Base-by-base conservation (phyloP, 2,113 vertebrate species). In the Petromus typicus region DNA sequence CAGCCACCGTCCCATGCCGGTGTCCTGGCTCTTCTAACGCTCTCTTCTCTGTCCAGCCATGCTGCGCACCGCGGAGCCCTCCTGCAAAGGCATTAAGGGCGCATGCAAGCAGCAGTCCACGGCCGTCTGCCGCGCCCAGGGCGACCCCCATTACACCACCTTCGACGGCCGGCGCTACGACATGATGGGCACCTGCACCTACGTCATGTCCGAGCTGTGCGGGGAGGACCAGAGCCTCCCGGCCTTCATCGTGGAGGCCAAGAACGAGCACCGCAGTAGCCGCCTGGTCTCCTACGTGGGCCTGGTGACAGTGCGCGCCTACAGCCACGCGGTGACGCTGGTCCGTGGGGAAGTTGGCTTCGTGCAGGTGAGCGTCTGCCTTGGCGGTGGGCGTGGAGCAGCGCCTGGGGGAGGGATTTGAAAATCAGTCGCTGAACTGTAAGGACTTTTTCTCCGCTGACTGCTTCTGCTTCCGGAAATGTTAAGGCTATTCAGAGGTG, bases 171-270 rank as follows among this genome's bases (percentile, higher is more conserved):
- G 93, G 51, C 98, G 86, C 95, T 99, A 98, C 43, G 98, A 97
- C 93, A 99, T 99, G 97, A 99, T 99, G 99, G 99, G 99, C 59
- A 99, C 99, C 2, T 99, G 99, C 93, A 98, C 98, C 20, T 99
- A 99, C 98, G 98, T 98, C 0, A n/a, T 98, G 66, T 97, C 56
- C 0, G 98, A 98, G 66, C 86, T 94, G 23, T 91, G 95, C 14
- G 90, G 96, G 1, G 0, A 25, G 0, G 96, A 97, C 17, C 0
- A 18, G 1, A 78, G 32, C 34, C 92, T 98, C 73, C 96, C 96
- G 0, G 66, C 90, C 59, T 97, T 99, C 95, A 97, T 66, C 12
- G 94, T 98, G 16, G 82, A 97, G 5, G 91, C 97, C 84, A 97
- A 98, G 91, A 98, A 98, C 23, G 99, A 99, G 89, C 98, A 99